Evolutionary conservation across 2,113 vertebrate genomes (phyloP), one percentile per base, ranked within the genome.

Genomic region (Bubalus kerabau): DNA sequence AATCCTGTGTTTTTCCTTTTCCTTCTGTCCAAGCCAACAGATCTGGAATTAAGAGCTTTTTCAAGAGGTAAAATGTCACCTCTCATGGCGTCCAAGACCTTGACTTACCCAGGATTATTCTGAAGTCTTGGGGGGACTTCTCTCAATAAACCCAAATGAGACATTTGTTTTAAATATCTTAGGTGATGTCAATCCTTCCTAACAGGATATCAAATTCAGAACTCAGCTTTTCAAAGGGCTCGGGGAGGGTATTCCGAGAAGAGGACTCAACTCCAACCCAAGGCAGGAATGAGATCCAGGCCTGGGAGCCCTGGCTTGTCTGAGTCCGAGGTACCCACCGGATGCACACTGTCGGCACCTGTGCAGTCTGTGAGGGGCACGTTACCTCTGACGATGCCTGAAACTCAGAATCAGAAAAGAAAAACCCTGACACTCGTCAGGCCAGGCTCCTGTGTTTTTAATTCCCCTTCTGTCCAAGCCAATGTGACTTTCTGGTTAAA

Each of bases 301-400:
- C 82, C 30, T n/a, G 81, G 52, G 32, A 90, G 36, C 36, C 26
- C 15, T 10, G 50, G 43, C 52, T 90, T 21, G 67, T 15, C 64
- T 96, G 24, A 87, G 89, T 5, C 46, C 80, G 15, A 54, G 14
- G 10, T 62, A 19, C 40, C 84, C 28, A 46, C 7, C 12, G 5
- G 50, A 96, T 13, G 36, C 56, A 93, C 15, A 78, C 89, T 10
- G 21, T 6, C 36, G 71, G 36, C 56, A 87, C 16, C 0, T 60
- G 98, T 98, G n/a, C 99, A 99, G 98, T 99, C 99, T 95, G 99
- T 99, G 93, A 99, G 99, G 8, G 8, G 99, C 99, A 0, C 99
- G 99, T 98, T 99, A 99, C 99, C 99, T 99, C 98, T 99, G 99
- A 98, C 99, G 99, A 98, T 99, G 99, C 98, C 99, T 99, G 97